Conservation (phyloP, 1,140 invertebrate genomes). For the Ridgeia piscesae region DNA sequence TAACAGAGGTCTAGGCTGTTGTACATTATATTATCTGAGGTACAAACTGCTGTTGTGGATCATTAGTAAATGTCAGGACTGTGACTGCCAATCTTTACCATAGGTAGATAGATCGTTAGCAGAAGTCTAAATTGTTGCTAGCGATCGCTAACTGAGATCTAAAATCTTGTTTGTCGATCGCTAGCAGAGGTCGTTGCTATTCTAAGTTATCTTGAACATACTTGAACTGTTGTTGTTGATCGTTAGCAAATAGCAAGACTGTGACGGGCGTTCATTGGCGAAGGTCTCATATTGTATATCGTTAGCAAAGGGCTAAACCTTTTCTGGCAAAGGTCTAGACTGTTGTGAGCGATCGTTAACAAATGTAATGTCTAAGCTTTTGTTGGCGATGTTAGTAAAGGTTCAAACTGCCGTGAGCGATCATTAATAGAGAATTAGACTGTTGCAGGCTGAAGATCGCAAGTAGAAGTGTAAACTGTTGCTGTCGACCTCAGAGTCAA, state of each 20-base stretch:
- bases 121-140: neutral
- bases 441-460: neutral
- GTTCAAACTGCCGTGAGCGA: neutral
- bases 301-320: neutral
- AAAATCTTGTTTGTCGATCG: too few relatives aligned
- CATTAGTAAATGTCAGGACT: too few relatives aligned
- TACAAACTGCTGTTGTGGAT: too few relatives aligned
- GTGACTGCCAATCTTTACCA: too few relatives aligned
- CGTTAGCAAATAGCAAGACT: neutral
- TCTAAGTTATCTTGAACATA: too few relatives aligned
- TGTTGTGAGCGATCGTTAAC: neutral
- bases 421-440: neutral
- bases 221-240: neutral
- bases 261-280: neutral
- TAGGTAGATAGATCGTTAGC: too few relatives aligned
- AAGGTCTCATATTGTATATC: neutral
- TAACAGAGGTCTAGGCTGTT: too few relatives aligned
- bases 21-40: too few relatives aligned
- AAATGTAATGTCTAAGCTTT: neutral
- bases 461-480: neutral
- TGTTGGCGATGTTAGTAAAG: neutral
- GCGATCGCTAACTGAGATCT: neutral
- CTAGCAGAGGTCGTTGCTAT: neutral
- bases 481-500: too few relatives aligned
- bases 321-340: too few relatives aligned